Evolutionary conservation across 2,113 vertebrate genomes (phyloP).

Genomic region (Gobiocypris rarus): DNA sequence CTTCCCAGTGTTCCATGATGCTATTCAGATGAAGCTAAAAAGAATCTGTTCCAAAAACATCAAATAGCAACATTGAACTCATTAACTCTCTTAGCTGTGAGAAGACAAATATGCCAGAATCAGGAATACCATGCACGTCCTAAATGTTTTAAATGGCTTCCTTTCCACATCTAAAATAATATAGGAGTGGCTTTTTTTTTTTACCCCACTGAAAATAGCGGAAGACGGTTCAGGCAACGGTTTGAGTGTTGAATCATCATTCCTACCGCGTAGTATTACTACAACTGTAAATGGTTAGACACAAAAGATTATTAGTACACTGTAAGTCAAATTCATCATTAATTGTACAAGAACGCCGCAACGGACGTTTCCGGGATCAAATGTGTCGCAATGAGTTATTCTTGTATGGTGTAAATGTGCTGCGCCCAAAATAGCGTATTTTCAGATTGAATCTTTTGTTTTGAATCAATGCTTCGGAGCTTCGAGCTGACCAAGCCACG

Average conservation of each 20-base stretch:
- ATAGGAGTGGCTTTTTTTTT: neutral
- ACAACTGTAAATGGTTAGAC: too few species aligned
- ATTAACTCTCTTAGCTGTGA: slow-evolving; percentile 15
- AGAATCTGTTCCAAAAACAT: slow-evolving; percentile 2
- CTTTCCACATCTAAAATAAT: neutral
- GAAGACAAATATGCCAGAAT: neutral
- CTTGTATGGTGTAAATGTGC: neutral
- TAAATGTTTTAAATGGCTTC: neutral
- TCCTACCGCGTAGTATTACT: too few species aligned
- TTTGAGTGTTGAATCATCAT: neutral
- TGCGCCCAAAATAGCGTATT: too few species aligned
- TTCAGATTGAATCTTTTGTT: neutral
- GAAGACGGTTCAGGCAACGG: neutral
- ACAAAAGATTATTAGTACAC: too few species aligned
- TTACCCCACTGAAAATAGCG: neutral
- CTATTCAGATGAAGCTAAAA: slow-evolving; percentile 19
- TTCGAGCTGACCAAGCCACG: too few species aligned
- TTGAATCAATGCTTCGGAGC: neutral
- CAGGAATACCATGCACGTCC: neutral
- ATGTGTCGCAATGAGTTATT: too few species aligned
- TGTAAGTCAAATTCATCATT: too few species aligned
- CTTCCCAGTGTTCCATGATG: slow-evolving; percentile 3
- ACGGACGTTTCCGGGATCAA: too few species aligned
- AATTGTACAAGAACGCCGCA: too few species aligned
- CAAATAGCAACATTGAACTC: slow-evolving; percentile 1